Percentiles rank a stretch among this genome's conserved stretches.
phyloP scores from a whole-genome alignment of 2,888 invertebrate genomes.

The Boloria selene region DNA sequence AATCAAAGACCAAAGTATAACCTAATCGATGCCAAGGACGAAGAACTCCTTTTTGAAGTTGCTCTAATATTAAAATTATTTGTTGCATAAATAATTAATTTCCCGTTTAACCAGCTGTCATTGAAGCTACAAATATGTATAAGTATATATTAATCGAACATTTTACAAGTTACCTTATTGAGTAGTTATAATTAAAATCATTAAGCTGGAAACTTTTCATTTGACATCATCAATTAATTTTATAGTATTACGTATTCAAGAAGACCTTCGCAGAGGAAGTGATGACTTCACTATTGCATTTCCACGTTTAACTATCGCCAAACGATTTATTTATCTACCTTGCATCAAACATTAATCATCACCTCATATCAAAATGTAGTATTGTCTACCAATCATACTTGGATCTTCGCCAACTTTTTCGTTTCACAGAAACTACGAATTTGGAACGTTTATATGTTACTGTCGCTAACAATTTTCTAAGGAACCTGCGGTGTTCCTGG shows the following conservation, averaged over 20 bases:
- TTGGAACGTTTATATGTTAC: constrained; percentile 35
- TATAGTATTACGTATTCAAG: constrained; percentile 2
- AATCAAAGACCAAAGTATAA: too few species aligned
- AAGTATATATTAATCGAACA: not conserved
- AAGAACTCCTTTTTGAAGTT: too few species aligned
- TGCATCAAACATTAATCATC: constrained; percentile 33
- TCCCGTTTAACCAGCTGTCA: not conserved
- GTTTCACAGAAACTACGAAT: constrained; percentile 38
- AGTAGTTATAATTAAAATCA: constrained; percentile 1
- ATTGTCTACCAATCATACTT: constrained; percentile 34
- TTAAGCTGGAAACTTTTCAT: not conserved
- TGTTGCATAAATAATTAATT: not conserved
- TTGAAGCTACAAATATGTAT: not conserved
- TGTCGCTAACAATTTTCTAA: constrained; percentile 46
- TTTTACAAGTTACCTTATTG: constrained; percentile 1
- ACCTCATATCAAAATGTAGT: constrained; percentile 22
- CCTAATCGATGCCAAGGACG: too few species aligned
- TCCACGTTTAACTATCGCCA: constrained; percentile 4
- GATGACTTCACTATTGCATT: constrained; percentile 16
- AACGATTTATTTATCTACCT: constrained; percentile 20
- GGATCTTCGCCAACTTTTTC: constrained; percentile 35
- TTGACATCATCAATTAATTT: constrained; percentile 13
- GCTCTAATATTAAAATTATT: not conserved
- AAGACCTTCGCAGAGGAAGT: not conserved
- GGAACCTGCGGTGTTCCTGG: constrained; percentile 41